Evolutionary conservation across 2,888 invertebrate genomes (phyloP), one percentile per base, ranked within the genome.

Genomic region (Anarsia innoxiella): DNA sequence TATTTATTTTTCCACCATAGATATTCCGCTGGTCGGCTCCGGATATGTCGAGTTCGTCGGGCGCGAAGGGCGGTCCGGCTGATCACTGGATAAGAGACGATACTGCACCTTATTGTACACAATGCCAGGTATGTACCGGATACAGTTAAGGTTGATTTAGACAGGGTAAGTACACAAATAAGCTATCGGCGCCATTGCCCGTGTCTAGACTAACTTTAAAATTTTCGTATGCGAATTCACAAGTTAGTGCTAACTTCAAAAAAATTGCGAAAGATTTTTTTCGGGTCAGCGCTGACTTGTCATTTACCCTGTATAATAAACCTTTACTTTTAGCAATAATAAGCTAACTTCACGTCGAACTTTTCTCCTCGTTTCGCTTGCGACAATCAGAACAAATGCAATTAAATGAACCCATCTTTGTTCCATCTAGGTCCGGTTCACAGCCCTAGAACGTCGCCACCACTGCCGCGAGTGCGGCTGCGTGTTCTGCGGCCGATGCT

Each of bases 61-160:
- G 94, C 0, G 94, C 95, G 0, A 88, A 93, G 36, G 92, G 91
- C 4, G 90, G 92, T 1, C 83, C 84, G 5, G 94, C 94, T 10
- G 98, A 99, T 78, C 98, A 99, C 74, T 99, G 98, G 98, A 88
- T 97, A 14, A 93, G 96, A 57, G 99, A 99, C 68, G 97, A 98
- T 67, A 95, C 94, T 1, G 93, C 94, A 0, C 97, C 97, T 47
- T 90, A 90, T 45, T 99, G 99, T 74, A 93, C 93, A 9, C 92
- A 92, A 39, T 99, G 99, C 68, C 62, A 91, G 90, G 88, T 88
- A 48, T 3, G 25, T n/a, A n/a, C n/a, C n/a, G n/a, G n/a, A n/a
- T n/a, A n/a, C n/a, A n/a, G n/a, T n/a, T n/a, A n/a, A n/a, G n/a
- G n/a, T n/a, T n/a, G n/a, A n/a, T n/a, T n/a, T n/a, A n/a, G n/a